These are phyloP conservation scores for Spodoptera litura DNA, from an alignment of 1,140 invertebrate genomes.

Conservation along the genomic window DNA sequence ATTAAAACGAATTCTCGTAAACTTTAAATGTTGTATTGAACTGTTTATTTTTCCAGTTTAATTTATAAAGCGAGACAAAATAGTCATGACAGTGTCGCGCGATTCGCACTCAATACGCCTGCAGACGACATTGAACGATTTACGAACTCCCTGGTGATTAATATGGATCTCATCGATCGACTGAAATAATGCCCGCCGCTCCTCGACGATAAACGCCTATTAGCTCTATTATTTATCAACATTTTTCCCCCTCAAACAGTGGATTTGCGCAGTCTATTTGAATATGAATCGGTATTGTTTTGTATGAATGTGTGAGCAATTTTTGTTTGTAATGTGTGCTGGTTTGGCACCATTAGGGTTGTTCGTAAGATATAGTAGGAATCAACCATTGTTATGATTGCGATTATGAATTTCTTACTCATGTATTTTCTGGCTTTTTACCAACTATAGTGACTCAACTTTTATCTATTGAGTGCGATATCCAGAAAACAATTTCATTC, in stretches of 20 bases:
- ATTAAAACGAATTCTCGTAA: neutral
- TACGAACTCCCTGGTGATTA: constrained; percentile 57
- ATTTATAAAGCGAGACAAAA: constrained; percentile 52
- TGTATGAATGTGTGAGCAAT: neutral
- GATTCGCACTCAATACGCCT: constrained; percentile 56
- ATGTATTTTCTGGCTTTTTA: too few relatives aligned
- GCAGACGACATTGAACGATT: constrained; percentile 60
- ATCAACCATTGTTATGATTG: too few relatives aligned
- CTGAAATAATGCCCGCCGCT: constrained; percentile 31
- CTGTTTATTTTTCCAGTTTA: constrained; percentile 15
- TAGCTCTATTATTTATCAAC: constrained; percentile 44
- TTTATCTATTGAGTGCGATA: too few relatives aligned
- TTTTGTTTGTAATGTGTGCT: constrained; percentile 19
- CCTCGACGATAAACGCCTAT: constrained; percentile 37
- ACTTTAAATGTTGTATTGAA: constrained; percentile 26
- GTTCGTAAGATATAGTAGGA: neutral
- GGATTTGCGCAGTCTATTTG: constrained; percentile 36
- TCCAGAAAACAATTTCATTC: too few relatives aligned
- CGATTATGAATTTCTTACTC: too few relatives aligned
- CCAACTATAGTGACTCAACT: too few relatives aligned
- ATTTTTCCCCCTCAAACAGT: constrained; percentile 34
- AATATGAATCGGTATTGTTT: constrained; percentile 25
- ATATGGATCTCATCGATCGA: constrained; percentile 52
- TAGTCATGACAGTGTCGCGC: constrained; percentile 57
- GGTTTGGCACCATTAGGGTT: neutral